These are phyloP conservation scores for Selene dorsalis DNA, from an alignment of 2,797 vertebrate genomes.

Conservation along the genomic window DNA sequence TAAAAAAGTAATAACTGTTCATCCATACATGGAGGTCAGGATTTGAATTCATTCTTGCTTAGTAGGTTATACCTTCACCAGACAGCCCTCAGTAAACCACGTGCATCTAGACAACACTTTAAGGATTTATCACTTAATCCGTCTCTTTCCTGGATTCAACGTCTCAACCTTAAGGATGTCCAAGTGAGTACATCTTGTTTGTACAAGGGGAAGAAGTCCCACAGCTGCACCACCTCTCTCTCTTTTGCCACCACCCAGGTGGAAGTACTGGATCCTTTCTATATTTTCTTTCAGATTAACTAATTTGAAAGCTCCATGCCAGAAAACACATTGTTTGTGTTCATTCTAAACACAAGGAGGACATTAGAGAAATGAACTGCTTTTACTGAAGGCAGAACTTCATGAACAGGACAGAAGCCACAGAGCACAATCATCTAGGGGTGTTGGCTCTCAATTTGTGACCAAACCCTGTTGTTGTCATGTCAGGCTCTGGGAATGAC, in stretches of 20 bases:
- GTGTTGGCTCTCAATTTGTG: neutral
- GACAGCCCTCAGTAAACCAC: neutral
- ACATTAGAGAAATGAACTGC: neutral
- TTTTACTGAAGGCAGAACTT: neutral
- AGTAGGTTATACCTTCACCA: neutral
- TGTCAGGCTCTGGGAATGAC: neutral
- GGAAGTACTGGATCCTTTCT: neutral
- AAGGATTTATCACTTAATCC: slow-evolving; percentile 52
- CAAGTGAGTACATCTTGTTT: slow-evolving; percentile 20
- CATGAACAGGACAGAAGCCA: neutral
- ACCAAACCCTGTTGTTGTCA: slow-evolving; percentile 2
- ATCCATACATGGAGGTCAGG: neutral
- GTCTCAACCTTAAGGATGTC: neutral
- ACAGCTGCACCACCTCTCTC: neutral
- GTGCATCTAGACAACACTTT: slow-evolving; percentile 2
- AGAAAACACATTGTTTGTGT: neutral
- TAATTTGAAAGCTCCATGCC: neutral
- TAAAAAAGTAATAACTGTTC: neutral
- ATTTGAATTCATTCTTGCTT: neutral
- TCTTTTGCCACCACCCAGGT: neutral
- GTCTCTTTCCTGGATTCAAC: slow-evolving; percentile 36
- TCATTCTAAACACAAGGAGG: neutral
- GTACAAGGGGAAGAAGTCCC: neutral
- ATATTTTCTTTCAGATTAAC: neutral
- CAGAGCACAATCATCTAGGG: neutral